Percentiles rank a stretch among this genome's conserved stretches.
Evolutionary conservation across 23 tunicate species (phyloP).

Genomic region (Phallusia fumigata): DNA sequence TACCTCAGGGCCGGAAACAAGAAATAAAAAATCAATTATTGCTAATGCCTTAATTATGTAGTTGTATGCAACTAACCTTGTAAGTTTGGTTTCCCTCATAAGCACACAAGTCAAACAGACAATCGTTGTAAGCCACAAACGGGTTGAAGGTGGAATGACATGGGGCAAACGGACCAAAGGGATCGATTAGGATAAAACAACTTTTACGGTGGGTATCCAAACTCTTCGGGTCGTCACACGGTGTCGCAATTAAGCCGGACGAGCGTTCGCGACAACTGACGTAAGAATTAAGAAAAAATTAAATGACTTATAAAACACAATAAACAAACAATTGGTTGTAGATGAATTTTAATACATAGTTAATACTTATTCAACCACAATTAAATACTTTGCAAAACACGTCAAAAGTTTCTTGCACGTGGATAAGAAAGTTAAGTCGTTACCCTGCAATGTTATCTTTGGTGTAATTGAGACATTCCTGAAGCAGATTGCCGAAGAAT

Average conservation of each 20-base stretch:
- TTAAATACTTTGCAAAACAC: too few relatives aligned
- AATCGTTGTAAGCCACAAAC: slow-evolving; percentile 22
- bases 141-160: slow-evolving; percentile 47
- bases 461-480: neutral
- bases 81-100: slow-evolving; percentile 32
- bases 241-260: slow-evolving; percentile 11
- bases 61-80: slow-evolving; percentile 12
- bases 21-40: too few relatives aligned
- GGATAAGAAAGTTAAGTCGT: too few relatives aligned
- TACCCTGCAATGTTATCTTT: slow-evolving; percentile 11
- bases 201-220: neutral
- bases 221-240: slow-evolving; percentile 10
- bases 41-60: neutral
- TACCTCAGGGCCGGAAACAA: too few relatives aligned
- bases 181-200: slow-evolving; percentile 46
- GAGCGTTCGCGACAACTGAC: slow-evolving; percentile 27
- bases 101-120: slow-evolving; percentile 77
- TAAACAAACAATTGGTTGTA: too few relatives aligned
- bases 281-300: too few relatives aligned
- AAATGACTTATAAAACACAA: too few relatives aligned
- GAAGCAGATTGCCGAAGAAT: slow-evolving; percentile 9
- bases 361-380: too few relatives aligned
- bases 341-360: too few relatives aligned
- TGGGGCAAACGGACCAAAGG: slow-evolving; percentile 44
- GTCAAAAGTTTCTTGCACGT: too few relatives aligned